These are phyloP conservation scores for Notechis scutatus DNA, from an alignment of 2,113 vertebrate genomes.

Conservation along the genomic window DNA sequence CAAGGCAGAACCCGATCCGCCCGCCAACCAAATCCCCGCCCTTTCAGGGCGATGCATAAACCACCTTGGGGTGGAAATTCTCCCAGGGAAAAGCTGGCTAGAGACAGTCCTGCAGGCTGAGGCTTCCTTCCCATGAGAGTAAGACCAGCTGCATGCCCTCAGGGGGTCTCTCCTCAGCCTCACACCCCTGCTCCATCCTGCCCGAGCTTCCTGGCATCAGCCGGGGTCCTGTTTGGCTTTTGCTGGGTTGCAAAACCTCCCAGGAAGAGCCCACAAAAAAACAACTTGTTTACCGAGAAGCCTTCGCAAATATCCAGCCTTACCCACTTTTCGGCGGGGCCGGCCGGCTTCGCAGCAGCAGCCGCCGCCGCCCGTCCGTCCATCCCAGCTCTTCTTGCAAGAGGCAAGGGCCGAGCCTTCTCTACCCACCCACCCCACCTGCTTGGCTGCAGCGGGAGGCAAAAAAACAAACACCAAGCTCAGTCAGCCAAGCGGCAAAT, in stretches of 20 bases:
- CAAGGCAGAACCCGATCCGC: background rate
- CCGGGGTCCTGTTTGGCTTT: background rate
- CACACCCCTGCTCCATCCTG: no score
- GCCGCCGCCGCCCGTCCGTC: background rate
- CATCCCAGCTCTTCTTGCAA: background rate
- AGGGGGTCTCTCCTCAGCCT: background rate
- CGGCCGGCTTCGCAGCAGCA: accelerated
- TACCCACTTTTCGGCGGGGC: background rate
- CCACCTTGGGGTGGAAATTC: background rate
- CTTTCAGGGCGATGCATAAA: background rate
- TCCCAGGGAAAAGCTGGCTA: background rate
- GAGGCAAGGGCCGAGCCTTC: background rate
- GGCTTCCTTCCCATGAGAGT: background rate
- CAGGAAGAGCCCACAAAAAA: background rate
- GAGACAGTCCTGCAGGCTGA: background rate
- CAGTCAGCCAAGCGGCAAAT: background rate
- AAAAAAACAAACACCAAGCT: background rate
- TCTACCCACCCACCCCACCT: background rate
- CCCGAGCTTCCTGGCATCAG: background rate
- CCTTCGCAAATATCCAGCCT: background rate
- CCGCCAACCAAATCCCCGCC: background rate
- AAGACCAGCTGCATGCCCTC: background rate
- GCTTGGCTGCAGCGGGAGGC: no score
- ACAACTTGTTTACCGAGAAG: background rate
- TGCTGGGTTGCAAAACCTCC: background rate